Evolutionary conservation across 2,797 vertebrate species (phyloP).

Genomic region (Anguilla pacifica): DNA sequence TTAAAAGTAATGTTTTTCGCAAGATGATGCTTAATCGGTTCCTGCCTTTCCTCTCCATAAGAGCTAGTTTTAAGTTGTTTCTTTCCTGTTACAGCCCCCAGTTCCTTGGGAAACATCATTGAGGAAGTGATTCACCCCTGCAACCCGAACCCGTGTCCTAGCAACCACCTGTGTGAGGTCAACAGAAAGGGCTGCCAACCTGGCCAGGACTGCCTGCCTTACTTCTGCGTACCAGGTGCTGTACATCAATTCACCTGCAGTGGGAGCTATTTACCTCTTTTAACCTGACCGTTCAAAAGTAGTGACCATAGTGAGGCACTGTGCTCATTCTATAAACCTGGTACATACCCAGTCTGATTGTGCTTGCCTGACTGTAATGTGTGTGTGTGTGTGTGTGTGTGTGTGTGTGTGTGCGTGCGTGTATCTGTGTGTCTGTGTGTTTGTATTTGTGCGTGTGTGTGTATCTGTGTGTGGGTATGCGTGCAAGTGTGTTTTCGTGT

Average conservation of each 20-base stretch:
- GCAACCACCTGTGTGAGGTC: slow-evolving; percentile 91
- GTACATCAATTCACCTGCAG: not conserved
- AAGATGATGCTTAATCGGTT: not conserved
- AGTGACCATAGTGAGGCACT: not conserved
- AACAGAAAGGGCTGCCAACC: slow-evolving; percentile 88
- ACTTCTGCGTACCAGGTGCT: slow-evolving; percentile 87
- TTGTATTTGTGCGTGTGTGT: not conserved
- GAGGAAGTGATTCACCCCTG: slow-evolving; percentile 96
- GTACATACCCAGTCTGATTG: not conserved
- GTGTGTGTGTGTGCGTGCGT: slow-evolving; percentile 28
- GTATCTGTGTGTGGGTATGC: not conserved
- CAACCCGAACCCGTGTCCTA: slow-evolving; percentile 94
- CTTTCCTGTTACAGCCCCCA: slow-evolving; percentile 75
- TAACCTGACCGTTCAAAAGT: not conserved
- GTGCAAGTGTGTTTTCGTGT: not conserved
- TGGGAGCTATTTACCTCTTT: not conserved
- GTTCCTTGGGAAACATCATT: slow-evolving; percentile 78
- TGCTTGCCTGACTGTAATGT: not conserved
- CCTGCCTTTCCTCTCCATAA: not conserved
- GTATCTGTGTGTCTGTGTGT: not conserved
- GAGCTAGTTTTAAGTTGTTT: not conserved
- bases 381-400: not conserved
- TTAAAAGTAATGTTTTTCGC: not conserved
- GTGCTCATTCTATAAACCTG: not conserved
- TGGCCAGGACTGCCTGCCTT: slow-evolving; percentile 85